These are phyloP conservation scores for Panonychus citri DNA, from an alignment of 1,140 invertebrate genomes.

Conservation along the genomic window DNA sequence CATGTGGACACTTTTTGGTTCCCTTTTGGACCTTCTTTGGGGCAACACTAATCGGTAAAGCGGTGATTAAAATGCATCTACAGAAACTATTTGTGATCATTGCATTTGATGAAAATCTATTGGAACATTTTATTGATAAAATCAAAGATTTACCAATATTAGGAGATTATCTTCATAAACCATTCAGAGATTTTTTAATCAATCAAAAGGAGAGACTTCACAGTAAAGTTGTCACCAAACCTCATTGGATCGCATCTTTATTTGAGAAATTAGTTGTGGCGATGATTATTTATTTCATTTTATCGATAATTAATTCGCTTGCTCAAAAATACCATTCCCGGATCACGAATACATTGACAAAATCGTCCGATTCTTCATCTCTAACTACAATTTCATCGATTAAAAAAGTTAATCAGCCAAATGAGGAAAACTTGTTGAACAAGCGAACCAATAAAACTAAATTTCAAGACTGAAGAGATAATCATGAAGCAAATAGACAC, in stretches of 20 bases:
- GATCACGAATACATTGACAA: too few species aligned
- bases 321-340: constrained; percentile 46
- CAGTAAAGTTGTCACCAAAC: constrained; percentile 36
- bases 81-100: constrained; percentile 96
- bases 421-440: too few species aligned
- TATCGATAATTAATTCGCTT: constrained; percentile 88
- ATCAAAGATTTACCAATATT: constrained; percentile 42
- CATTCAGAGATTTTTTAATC: constrained; percentile 60
- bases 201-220: constrained; percentile 74
- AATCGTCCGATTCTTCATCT: too few species aligned
- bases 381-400: too few species aligned
- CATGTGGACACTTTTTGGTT: constrained; percentile 93
- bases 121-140: constrained; percentile 46
- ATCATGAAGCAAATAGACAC: too few species aligned
- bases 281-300: constrained; percentile 82
- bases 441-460: too few species aligned
- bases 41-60: constrained; percentile 92
- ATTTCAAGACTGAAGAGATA: too few species aligned
- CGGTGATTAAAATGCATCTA: constrained; percentile 95
- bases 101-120: constrained; percentile 73
- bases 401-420: too few species aligned
- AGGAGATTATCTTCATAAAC: constrained; percentile 54
- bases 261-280: constrained; percentile 75
- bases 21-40: constrained; percentile 99
- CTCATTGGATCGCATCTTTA: constrained; percentile 39